Base-by-base conservation (phyloP, 1,140 invertebrate species). In the Tetramorium parvispinum region DNA sequence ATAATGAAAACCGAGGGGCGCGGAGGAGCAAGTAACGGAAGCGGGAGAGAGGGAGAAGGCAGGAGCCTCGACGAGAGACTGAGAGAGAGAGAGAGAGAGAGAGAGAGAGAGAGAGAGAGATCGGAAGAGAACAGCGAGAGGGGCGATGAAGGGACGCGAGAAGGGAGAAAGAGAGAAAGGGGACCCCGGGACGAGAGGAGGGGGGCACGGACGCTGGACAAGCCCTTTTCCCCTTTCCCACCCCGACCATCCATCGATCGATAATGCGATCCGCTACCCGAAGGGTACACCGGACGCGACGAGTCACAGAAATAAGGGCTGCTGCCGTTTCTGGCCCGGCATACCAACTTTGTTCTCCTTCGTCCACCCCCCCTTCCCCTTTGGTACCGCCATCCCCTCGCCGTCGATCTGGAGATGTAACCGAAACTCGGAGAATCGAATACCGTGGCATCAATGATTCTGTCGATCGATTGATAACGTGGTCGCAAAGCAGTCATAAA, bases 241-340 rank as follows among this genome's bases (percentile, higher is more conserved):
- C 46, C 65, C 76, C 43, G 37, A 24, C 63, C 89, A 88, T 88
- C 87, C 78, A 88, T 91, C 89, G 89, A 91, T 90, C 89, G 89
- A 90, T 91, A 91, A 91, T 86, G 89, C 89, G 89, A 91, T 91
- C 89, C 83, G 89, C 86, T 83, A 70, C 32, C 77, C 77, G 89
- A 89, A 91, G 89, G 89, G 89, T 91, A 83, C 89, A 90, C 78
- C 87, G 87, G 82, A 88, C 88, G 59, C 59, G 89, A 90, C 89
- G 89, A 91, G 89, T 91, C 78, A 87, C 77, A 91, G 89, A 91
- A 91, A 91, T 90, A 91, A 91, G 89, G 89, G 89, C 87, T 86
- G 82, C 76, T 66, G 37, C 83, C 66, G 18, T 61, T 70, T 59
- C 65, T 83, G 78, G 68, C 78, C 73, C 73, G 53, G 32, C 82